phyloP scores from a whole-genome alignment of 2,797 vertebrate genomes.

The Masticophis lateralis region DNA sequence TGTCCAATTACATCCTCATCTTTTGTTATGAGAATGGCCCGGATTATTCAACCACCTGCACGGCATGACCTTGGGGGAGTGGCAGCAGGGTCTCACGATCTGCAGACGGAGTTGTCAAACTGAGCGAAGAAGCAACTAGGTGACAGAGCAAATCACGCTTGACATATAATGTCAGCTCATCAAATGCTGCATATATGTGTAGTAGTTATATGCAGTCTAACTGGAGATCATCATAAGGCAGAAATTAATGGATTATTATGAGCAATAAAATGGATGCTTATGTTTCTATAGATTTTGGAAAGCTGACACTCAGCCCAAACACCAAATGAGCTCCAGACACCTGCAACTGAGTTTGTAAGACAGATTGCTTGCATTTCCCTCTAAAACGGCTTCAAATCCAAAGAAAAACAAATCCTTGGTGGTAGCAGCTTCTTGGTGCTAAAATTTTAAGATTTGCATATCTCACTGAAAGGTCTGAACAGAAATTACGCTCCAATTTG shows the following conservation, averaged over 20 bases:
- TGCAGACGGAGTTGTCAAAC: no score
- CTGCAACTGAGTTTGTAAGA: neutral
- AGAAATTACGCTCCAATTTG: neutral
- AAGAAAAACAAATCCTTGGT: neutral
- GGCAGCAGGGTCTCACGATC: no score
- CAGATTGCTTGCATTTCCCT: neutral
- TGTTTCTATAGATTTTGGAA: neutral
- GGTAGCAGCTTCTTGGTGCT: neutral
- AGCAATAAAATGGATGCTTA: neutral
- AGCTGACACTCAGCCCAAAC: neutral
- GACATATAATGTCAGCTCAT: no score
- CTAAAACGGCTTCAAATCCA: neutral
- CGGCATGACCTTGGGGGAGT: no score
- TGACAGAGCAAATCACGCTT: no score
- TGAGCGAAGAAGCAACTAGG: no score
- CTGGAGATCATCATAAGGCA: neutral
- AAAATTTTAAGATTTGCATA: neutral
- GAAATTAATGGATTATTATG: neutral
- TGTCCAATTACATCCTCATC: no score
- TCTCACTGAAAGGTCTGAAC: accelerated
- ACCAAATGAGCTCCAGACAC: neutral
- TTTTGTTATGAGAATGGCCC: no score
- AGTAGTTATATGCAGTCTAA: no score
- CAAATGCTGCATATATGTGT: no score
- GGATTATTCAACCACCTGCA: no score